A percentile compares a stretch with the other conserved stretches of the same genome.
phyloP scores from a whole-genome alignment of 2,113 vertebrate genomes.

The Micromys minutus region DNA sequence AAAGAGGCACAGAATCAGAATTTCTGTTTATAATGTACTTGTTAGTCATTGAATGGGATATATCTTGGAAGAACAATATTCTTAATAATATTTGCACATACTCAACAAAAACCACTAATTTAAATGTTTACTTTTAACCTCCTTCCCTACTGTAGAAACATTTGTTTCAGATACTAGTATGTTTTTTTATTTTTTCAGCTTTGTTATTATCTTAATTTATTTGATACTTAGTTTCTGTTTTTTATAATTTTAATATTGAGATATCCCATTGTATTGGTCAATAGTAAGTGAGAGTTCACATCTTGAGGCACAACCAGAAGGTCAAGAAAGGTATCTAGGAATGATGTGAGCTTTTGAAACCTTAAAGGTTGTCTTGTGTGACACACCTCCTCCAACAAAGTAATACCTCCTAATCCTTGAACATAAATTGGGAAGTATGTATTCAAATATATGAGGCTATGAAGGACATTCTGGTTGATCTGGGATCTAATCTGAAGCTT shows the following conservation, averaged over 20 bases:
- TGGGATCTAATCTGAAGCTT: background rate
- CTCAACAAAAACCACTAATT: background rate
- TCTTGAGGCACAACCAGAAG: background rate
- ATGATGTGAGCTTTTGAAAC: background rate
- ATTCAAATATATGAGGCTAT: background rate
- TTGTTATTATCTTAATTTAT: background rate
- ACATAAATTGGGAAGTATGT: background rate
- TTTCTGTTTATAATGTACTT: slow-evolving; percentile 21
- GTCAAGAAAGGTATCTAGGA: background rate
- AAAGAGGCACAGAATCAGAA: background rate
- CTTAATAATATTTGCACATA: background rate
- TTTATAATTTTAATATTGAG: slow-evolving; percentile 35
- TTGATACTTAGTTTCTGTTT: slow-evolving; percentile 3
- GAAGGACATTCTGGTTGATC: background rate
- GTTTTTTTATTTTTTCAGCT: background rate
- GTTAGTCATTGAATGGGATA: background rate
- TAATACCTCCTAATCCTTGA: background rate
- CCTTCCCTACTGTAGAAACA: background rate
- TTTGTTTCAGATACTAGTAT: background rate
- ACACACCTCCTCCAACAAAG: background rate
- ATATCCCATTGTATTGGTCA: background rate
- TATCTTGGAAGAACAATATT: slow-evolving; percentile 14
- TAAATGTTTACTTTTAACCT: background rate
- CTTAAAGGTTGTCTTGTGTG: background rate
- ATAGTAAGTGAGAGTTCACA: background rate